Evolutionary conservation across 1,140 invertebrate species (phyloP).

Genomic region (Drosophila bifasciata): DNA sequence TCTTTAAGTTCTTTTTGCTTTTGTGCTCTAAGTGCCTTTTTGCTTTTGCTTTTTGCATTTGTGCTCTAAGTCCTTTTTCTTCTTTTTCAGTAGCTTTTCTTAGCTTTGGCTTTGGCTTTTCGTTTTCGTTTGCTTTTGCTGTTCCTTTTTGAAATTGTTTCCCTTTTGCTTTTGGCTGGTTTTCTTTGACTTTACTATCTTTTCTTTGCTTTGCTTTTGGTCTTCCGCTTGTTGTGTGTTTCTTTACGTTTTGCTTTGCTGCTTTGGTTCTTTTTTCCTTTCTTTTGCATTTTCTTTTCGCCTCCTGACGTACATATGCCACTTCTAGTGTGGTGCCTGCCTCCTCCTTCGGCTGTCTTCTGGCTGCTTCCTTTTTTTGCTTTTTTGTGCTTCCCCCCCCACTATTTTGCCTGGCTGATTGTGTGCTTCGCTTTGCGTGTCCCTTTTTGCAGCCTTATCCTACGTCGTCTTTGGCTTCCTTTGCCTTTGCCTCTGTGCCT

Average conservation of each 20-base stretch:
- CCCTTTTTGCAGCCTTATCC: conserved; percentile 14
- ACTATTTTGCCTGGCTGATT: conserved; percentile 4
- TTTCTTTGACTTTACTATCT: too few relatives aligned
- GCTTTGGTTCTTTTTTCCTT: too few relatives aligned
- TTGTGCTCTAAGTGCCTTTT: conserved; percentile 9
- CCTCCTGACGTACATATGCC: conserved; percentile 22
- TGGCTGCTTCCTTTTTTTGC: neutral
- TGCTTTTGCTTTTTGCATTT: conserved; percentile 6
- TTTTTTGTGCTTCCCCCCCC: too few relatives aligned
- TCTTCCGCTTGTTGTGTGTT: too few relatives aligned
- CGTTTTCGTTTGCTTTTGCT: neutral
- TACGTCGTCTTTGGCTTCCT: neutral
- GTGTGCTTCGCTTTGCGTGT: conserved; percentile 3
- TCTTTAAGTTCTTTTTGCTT: conserved; percentile 7
- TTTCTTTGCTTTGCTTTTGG: neutral
- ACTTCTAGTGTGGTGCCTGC: neutral
- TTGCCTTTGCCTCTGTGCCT: conserved; percentile 5
- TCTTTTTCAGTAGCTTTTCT: conserved; percentile 1
- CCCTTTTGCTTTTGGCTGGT: neutral
- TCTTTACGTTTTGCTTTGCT: neutral
- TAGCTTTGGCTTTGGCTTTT: neutral
- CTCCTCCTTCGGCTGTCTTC: too few relatives aligned
- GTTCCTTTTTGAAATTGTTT: conserved; percentile 5
- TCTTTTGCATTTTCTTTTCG: neutral
- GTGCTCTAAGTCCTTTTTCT: too few relatives aligned